Evolutionary conservation across 2,888 invertebrate species (phyloP), one percentile per base, ranked within the genome.

Genomic region (Dorcus hopei): DNA sequence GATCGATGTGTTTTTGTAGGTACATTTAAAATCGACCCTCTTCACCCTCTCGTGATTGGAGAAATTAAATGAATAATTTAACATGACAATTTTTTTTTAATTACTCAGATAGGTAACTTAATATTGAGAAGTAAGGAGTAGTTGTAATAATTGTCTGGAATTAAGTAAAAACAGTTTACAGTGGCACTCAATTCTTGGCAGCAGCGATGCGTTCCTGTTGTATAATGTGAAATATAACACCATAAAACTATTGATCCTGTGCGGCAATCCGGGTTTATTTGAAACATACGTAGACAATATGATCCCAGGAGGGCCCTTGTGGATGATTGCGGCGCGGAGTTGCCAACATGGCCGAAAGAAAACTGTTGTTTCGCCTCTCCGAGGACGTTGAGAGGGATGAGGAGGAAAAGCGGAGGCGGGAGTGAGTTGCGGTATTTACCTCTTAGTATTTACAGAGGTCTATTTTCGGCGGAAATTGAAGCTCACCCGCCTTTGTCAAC

Each of bases 301-400:
- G 63, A 72, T 72, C 73, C 71, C 73, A 52, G 53, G 71, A 69
- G 74, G 65, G 68, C 72, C 71, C 72, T 74, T 68, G 68, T 63
- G 61, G 70, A 73, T 73, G 73, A 74, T 74, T 74, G 73, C 71
- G 68, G 69, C 66, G 59, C 68, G 59, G 62, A 62, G 63, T 60
- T 61, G 60, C 64, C 59, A 62, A 61, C 62, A 59, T 62, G 61
- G 63, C 53, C 61, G 62, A 66, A 66, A 69, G 69, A 67, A 70
- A 70, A 73, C 70, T 69, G 70, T 70, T 70, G 68, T 72, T 68
- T 69, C 65, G 62, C 41, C 47, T 49, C 41, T 53, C 49, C 42
- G 52, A 38, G 33, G 40, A 26, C 50, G 23, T 39, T 19, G 41
- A 9, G 38, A 38, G 54, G 26, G 26, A 33, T 5, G 26, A 33